A percentile compares a stretch with the other conserved stretches of the same genome.
Evolutionary conservation across 2,113 vertebrate species (phyloP).

Genomic region (Phalacrocorax carbo): DNA sequence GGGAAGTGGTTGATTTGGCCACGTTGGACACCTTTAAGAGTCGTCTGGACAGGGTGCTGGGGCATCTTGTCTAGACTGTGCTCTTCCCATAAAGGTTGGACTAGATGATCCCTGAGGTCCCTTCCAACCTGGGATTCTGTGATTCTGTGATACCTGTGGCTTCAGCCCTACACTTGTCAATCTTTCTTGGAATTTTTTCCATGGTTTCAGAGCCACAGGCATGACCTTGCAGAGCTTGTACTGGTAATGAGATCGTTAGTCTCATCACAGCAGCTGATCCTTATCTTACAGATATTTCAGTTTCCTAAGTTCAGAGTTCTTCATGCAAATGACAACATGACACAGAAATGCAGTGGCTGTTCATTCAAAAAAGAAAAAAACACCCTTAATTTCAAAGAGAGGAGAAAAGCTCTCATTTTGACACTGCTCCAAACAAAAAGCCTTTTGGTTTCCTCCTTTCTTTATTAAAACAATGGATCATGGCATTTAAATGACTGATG

Average conservation of each 20-base stretch:
- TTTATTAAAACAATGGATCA: constrained; percentile 5
- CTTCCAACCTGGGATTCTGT: no score
- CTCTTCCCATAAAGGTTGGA: no score
- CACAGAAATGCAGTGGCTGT: background rate
- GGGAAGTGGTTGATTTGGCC: no score
- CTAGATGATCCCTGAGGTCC: no score
- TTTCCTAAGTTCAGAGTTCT: background rate
- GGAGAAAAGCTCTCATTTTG: background rate
- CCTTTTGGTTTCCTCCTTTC: background rate
- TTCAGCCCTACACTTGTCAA: background rate
- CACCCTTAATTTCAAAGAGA: background rate
- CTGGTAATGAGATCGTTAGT: constrained; percentile 11
- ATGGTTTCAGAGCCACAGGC: background rate
- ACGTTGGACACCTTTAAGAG: no score
- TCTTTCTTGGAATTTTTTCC: background rate
- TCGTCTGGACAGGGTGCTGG: no score
- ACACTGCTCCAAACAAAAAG: background rate
- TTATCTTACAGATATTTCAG: background rate
- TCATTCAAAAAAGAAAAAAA: background rate
- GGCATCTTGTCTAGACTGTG: no score
- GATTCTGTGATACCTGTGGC: background rate
- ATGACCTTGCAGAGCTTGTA: background rate
- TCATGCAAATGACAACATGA: background rate
- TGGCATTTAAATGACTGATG: background rate
- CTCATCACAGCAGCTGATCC: background rate